A percentile compares a stretch with the other conserved stretches of the same genome.
Conservation (phyloP, 2,113 vertebrate species). For the Psophia crepitans region DNA sequence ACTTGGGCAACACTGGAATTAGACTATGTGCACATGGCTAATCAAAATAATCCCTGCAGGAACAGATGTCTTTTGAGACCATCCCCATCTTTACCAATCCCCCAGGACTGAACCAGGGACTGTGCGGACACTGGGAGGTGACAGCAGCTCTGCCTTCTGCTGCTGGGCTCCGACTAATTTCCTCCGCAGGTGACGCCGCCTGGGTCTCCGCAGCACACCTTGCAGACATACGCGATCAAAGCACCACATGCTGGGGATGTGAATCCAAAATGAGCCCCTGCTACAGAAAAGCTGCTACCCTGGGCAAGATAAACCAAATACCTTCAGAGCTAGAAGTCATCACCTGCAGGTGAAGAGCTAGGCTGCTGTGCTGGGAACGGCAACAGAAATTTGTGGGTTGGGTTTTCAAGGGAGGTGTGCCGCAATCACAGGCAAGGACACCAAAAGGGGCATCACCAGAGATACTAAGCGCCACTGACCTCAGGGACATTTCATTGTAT, state of each 20-base stretch:
- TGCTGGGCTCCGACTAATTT: background rate
- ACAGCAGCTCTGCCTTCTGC: background rate
- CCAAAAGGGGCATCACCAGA: background rate
- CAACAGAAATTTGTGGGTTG: background rate
- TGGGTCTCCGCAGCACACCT: background rate
- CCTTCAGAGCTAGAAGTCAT: background rate
- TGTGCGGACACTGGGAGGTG: rapidly evolving
- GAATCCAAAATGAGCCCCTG: background rate
- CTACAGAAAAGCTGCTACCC: background rate
- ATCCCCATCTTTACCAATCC: background rate
- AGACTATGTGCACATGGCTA: rapidly evolving
- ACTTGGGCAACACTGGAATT: background rate
- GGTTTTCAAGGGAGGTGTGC: background rate
- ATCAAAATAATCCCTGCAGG: background rate
- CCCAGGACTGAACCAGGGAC: background rate
- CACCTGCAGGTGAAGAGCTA: background rate
- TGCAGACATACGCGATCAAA: background rate
- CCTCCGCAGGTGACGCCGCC: rapidly evolving
- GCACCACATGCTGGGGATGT: rapidly evolving
- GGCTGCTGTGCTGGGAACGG: background rate
- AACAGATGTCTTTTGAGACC: background rate
- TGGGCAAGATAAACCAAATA: background rate
- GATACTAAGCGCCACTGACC: no score
- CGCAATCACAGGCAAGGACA: background rate
- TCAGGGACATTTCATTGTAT: background rate